Evolutionary conservation across 2,113 vertebrate species (phyloP).

Genomic region (Ceuthmochares aereus): DNA sequence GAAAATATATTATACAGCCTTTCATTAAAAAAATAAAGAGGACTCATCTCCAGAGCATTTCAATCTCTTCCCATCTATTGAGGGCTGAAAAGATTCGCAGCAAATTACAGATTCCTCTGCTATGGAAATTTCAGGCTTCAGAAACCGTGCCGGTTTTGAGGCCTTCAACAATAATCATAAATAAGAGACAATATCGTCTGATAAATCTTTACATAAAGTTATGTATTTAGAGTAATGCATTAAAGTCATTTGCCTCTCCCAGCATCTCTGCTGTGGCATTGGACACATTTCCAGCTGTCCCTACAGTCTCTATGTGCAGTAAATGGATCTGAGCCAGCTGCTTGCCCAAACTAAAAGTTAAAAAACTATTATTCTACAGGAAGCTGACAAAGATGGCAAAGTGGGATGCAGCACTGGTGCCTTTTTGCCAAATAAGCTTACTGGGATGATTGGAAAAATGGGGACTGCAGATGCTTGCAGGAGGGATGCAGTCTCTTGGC

Average conservation of each 20-base stretch:
- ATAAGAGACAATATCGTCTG: constrained; percentile 81
- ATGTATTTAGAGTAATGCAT: constrained; percentile 65
- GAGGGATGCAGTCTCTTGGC: fast-evolving
- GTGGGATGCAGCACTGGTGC: background rate
- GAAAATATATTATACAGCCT: constrained; percentile 92
- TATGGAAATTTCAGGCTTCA: constrained; percentile 83
- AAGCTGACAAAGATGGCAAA: constrained; percentile 57
- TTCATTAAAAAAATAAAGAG: constrained; percentile 92
- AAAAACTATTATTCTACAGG: constrained; percentile 83
- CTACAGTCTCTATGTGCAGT: constrained; percentile 78
- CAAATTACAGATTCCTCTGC: constrained; percentile 85
- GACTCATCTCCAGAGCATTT: constrained; percentile 89
- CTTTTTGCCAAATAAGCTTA: background rate
- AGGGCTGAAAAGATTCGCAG: constrained; percentile 84
- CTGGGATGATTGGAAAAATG: background rate
- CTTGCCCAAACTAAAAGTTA: constrained; percentile 82
- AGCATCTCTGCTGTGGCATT: constrained; percentile 78
- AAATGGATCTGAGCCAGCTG: constrained; percentile 78
- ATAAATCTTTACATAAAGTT: constrained; percentile 82
- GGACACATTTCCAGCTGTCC: constrained; percentile 72
- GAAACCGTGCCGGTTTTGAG: constrained; percentile 73
- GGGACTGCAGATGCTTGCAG: fast-evolving
- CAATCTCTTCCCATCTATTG: constrained; percentile 85
- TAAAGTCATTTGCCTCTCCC: constrained; percentile 76
- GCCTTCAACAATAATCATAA: constrained; percentile 84